These are phyloP conservation scores for Caenorhabditis becei DNA, from an alignment of 2,888 invertebrate genomes.

Conservation along the genomic window DNA sequence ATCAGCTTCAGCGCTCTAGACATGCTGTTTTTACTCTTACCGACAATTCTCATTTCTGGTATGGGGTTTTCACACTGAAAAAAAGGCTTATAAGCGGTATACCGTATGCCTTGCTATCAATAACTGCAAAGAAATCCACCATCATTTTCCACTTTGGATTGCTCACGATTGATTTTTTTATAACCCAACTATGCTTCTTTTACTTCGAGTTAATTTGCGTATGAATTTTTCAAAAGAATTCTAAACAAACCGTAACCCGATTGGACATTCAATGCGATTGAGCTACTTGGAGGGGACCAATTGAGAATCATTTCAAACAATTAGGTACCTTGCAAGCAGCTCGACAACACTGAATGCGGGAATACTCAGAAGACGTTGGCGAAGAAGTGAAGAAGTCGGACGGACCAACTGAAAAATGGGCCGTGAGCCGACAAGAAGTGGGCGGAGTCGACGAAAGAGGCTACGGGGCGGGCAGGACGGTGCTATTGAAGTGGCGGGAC, in stretches of 20 bases:
- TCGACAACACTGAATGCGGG: conserved; percentile 30
- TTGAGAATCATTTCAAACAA: conserved; percentile 59
- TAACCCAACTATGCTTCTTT: no score
- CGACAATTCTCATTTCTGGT: no score
- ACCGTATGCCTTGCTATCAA: no score
- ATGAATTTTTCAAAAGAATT: background rate
- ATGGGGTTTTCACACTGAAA: no score
- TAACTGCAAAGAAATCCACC: no score
- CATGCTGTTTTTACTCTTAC: no score
- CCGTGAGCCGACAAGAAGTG: conserved; percentile 5
- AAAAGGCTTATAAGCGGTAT: no score
- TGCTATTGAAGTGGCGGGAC: conserved; percentile 41
- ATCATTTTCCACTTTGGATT: no score
- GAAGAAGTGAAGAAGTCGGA: background rate
- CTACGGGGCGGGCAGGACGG: conserved; percentile 22
- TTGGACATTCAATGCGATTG: conserved; percentile 34
- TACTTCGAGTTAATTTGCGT: no score
- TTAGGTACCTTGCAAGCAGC: conserved; percentile 65
- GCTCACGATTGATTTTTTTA: no score
- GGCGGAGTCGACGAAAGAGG: conserved; percentile 38
- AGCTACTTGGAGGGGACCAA: conserved; percentile 69
- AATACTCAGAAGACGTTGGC: background rate
- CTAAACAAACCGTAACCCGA: background rate
- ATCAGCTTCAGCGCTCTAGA: no score
- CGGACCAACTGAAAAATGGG: conserved; percentile 36